Percentiles rank a stretch among this genome's conserved stretches.
phyloP scores from a whole-genome alignment of 1,140 invertebrate species.

The Nymphalis io region DNA sequence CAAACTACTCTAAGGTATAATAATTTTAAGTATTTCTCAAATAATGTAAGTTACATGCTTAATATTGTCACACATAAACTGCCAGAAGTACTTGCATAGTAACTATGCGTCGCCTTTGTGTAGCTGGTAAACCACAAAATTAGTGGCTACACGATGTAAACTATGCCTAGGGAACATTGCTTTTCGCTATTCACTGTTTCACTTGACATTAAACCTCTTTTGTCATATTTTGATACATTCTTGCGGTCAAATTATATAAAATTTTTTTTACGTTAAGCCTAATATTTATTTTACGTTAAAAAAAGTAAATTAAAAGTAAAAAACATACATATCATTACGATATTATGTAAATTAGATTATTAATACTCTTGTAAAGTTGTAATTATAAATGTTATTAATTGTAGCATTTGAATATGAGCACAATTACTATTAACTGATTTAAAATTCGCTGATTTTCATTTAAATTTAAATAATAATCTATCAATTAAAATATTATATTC shows the following conservation, averaged over 20 bases:
- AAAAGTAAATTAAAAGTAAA: no score
- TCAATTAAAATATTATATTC: no score
- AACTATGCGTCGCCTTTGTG: slow-evolving; percentile 23
- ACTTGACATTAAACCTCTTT: not conserved
- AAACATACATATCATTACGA: no score
- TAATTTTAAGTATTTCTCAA: not conserved
- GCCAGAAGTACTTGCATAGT: slow-evolving; percentile 12
- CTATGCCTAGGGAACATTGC: slow-evolving; percentile 19
- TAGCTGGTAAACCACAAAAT: slow-evolving; percentile 21
- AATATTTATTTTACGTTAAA: no score
- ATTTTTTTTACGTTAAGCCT: not conserved
- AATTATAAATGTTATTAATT: no score
- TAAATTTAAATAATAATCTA: no score
- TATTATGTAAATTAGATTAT: no score
- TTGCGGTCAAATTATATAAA: not conserved
- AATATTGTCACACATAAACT: slow-evolving; percentile 24
- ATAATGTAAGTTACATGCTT: slow-evolving; percentile 4
- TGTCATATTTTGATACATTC: not conserved
- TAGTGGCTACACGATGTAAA: slow-evolving; percentile 18
- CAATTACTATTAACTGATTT: no score
- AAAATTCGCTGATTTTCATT: no score
- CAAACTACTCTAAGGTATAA: not conserved
- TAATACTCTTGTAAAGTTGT: no score
- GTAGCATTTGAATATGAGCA: no score
- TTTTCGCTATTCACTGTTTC: slow-evolving; percentile 9